These are phyloP conservation scores for Drosophila prolongata DNA, from an alignment of 2,888 invertebrate genomes.

Conservation along the genomic window DNA sequence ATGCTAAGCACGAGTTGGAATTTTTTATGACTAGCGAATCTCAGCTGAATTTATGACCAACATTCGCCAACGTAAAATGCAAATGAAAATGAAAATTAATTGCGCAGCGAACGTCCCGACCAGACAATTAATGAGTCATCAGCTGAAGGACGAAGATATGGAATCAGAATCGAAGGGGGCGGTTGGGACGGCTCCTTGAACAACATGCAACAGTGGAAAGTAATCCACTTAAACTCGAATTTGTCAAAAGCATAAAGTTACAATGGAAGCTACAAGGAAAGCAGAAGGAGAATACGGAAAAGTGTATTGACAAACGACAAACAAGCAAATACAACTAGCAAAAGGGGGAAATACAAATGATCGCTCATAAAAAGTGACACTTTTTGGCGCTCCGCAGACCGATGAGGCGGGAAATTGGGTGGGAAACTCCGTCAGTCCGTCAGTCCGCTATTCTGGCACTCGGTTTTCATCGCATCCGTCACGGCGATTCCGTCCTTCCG, in stretches of 20 bases:
- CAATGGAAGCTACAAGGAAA: conserved; percentile 30
- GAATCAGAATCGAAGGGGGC: conserved; percentile 21
- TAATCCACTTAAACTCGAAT: conserved; percentile 79
- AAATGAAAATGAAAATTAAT: conserved; percentile 63
- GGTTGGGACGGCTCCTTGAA: neutral
- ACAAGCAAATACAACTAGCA: conserved; percentile 53
- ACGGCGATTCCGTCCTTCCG: conserved; percentile 48
- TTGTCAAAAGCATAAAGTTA: conserved; percentile 74
- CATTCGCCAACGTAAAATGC: conserved; percentile 23
- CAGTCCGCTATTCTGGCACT: neutral
- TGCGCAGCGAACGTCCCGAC: conserved; percentile 38
- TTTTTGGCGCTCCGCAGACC: conserved; percentile 55
- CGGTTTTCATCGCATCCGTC: conserved; percentile 71
- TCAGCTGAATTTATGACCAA: conserved; percentile 36
- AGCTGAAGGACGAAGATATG: conserved; percentile 40
- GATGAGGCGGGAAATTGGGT: conserved; percentile 10
- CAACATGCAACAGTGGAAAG: conserved; percentile 57
- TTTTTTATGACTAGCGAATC: conserved; percentile 27
- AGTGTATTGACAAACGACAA: conserved; percentile 53
- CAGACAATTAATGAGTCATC: conserved; percentile 73
- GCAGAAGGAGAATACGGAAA: conserved; percentile 15
- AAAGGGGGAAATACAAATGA: conserved; percentile 63
- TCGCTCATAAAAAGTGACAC: conserved; percentile 79
- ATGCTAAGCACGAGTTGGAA: conserved; percentile 24
- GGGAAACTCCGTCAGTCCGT: neutral